phyloP scores from a whole-genome alignment of 2,888 invertebrate species.

The Callimorpha dominula region DNA sequence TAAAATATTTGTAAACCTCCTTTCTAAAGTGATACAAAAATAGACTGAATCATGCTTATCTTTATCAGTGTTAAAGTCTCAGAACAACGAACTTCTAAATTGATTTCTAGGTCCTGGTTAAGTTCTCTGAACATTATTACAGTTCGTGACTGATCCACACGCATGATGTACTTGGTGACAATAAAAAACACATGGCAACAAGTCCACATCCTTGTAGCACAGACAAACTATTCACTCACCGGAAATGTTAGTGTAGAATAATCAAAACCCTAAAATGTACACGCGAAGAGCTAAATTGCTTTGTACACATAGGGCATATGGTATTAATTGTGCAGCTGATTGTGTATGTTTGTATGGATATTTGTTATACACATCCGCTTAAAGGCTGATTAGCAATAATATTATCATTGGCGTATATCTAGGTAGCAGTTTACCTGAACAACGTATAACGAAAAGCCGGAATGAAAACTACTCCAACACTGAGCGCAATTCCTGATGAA shows the following conservation, averaged over 20 bases:
- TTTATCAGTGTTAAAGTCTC: background rate
- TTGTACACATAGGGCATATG: slow-evolving; percentile 28
- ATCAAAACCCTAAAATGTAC: slow-evolving; percentile 24
- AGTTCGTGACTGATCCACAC: slow-evolving; percentile 70
- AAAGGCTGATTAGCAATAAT: slow-evolving; percentile 45
- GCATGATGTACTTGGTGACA: slow-evolving; percentile 60
- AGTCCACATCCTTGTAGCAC: slow-evolving; percentile 70
- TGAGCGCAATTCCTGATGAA: background rate
- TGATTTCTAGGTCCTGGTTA: slow-evolving; percentile 36
- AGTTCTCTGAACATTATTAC: slow-evolving; percentile 35
- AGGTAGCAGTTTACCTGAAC: background rate
- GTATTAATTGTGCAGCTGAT: slow-evolving; percentile 27
- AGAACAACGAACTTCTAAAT: background rate
- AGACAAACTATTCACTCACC: slow-evolving; percentile 34
- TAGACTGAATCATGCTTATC: background rate
- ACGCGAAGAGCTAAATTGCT: slow-evolving; percentile 33
- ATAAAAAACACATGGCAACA: slow-evolving; percentile 57
- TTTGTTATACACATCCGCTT: slow-evolving; percentile 57
- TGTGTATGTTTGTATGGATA: slow-evolving; percentile 36
- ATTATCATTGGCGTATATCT: slow-evolving; percentile 38
- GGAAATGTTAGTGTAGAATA: slow-evolving; percentile 29
- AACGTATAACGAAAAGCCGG: background rate
- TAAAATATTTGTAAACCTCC: too few species aligned
- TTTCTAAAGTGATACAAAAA: background rate
- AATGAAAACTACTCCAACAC: background rate